These are phyloP conservation scores for Branchellion lobata DNA, from an alignment of 2,888 invertebrate species.

Conservation along the genomic window DNA sequence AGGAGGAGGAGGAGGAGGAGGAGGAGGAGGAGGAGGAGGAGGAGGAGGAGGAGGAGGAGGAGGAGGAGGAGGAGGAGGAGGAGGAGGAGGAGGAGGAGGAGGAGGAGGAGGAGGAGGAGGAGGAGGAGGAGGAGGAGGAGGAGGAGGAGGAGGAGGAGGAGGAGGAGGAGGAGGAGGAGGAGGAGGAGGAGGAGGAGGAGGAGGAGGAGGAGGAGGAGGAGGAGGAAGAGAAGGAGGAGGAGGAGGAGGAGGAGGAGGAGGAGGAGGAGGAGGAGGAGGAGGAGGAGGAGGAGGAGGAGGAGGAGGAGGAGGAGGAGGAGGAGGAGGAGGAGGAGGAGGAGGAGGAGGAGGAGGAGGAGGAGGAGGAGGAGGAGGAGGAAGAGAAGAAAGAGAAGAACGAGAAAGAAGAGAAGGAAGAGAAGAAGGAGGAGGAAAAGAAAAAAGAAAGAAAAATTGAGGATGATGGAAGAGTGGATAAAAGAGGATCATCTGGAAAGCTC, in stretches of 20 bases:
- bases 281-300: background rate
- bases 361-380: background rate
- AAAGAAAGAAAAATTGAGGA: background rate
- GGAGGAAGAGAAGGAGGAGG: background rate
- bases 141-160: too few species aligned
- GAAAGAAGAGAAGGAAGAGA: background rate
- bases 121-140: too few species aligned
- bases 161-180: too few species aligned
- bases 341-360: background rate
- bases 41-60: too few species aligned
- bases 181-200: too few species aligned
- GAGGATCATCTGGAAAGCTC: background rate
- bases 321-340: background rate
- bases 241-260: background rate
- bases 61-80: too few species aligned
- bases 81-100: too few species aligned
- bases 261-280: background rate
- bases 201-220: background rate
- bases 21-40: too few species aligned
- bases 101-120: too few species aligned
- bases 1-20: too few species aligned
- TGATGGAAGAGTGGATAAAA: background rate
- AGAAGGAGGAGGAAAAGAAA: background rate
- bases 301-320: background rate
- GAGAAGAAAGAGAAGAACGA: too few species aligned